Base-by-base conservation (phyloP, 2,888 invertebrate genomes). In the Operophtera brumata region DNA sequence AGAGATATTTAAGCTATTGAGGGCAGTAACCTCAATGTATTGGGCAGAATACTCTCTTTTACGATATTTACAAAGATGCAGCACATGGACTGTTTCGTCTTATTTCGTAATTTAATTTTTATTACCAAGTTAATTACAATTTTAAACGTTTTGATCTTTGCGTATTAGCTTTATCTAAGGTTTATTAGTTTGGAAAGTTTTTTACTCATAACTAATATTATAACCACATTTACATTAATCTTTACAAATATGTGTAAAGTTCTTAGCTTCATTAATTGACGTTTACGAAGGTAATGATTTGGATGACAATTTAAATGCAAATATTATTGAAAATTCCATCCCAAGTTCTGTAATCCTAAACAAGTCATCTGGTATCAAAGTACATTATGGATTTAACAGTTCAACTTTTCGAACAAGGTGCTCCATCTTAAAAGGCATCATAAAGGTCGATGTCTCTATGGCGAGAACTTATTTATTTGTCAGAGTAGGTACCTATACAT, bases 21-120 rank as follows among this genome's bases (percentile, higher is more conserved):
- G 84, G 78, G 52, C 80, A 77, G 55, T 79, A 73, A 80, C 84
- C 79, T 65, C 39, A 34, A 14, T 46, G 25, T n/a, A 11, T 37
- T 39, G 11, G 34, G 8, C 45, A 44, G 61, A 55, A 52, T 57
- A 54, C 55, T 62, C 61, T 54, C 51, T 56, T 58, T 54, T 48
- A 57, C 55, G 4, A 20, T 20, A 20, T 25, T 35, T 25, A 46
- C 25, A 43, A 32, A 47, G 28, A 35, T 34, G 32, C 11, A 34
- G 26, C 32, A 40, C 41, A 46, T 41, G 41, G 41, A 42, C 36
- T 42, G 36, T 53, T 37, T 53, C 36, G 46, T 47, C 14, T 42
- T 30, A 32, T 41, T 26, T 35, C n/a, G 40, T 20, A 8, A 11
- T 47, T 11, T 42, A 12, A 12, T 40, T 25, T 20, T 47, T 42